Percentiles rank a stretch among this genome's conserved stretches.
These are phyloP conservation scores for Lagothrix lagotricha DNA, from an alignment of 2,797 vertebrate species.

Conservation along the genomic window DNA sequence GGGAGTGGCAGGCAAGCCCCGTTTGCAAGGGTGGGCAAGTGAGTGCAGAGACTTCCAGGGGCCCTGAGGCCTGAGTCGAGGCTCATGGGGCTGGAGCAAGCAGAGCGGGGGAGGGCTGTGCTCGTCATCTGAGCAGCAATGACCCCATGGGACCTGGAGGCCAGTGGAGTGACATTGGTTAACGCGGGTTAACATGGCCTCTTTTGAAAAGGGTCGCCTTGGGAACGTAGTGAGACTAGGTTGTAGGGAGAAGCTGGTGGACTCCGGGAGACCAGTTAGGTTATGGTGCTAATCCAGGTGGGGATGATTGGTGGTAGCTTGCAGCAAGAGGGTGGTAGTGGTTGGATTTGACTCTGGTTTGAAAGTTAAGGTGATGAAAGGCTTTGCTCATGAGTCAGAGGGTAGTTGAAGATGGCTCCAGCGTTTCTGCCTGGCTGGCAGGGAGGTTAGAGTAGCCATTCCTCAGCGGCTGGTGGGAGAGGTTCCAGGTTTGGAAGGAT, in stretches of 20 bases:
- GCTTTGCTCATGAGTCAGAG: no score
- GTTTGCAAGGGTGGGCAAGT: background rate
- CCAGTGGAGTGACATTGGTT: background rate
- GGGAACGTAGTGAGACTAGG: accelerated
- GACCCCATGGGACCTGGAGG: background rate
- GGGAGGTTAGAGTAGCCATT: accelerated
- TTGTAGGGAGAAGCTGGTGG: background rate
- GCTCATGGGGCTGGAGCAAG: background rate
- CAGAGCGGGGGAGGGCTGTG: background rate
- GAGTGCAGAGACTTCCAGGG: accelerated
- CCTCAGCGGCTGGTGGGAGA: background rate
- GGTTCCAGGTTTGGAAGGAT: background rate
- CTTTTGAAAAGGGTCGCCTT: background rate
- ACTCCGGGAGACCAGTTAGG: accelerated
- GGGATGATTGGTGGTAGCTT: accelerated
- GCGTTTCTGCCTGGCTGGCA: accelerated
- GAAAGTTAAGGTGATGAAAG: background rate
- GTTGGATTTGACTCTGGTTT: background rate
- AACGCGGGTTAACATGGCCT: background rate
- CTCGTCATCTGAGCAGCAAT: background rate
- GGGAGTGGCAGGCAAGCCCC: no score
- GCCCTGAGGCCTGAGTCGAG: accelerated
- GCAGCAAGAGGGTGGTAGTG: accelerated
- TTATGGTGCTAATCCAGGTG: background rate
- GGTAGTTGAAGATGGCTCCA: accelerated